Evolutionary conservation across 2,113 vertebrate genomes (phyloP).

Genomic region (Ictalurus furcatus): DNA sequence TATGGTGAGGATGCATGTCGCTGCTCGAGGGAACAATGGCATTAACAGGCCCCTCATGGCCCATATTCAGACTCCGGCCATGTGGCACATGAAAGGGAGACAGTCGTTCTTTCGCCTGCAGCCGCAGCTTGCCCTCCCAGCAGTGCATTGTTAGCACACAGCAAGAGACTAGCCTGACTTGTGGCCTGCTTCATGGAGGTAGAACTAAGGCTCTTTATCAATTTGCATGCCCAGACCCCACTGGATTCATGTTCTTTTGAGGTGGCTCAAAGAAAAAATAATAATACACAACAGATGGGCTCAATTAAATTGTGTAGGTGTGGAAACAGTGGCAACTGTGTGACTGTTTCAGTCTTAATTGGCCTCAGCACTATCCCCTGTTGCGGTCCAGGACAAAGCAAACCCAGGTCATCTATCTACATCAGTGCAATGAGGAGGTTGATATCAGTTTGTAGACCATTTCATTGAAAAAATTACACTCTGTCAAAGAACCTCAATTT

Average conservation of each 20-base stretch:
- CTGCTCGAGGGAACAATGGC: constrained; percentile 77
- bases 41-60: constrained; percentile 82
- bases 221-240: constrained; percentile 74
- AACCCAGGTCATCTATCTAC: not conserved
- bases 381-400: constrained; percentile 30
- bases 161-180: constrained; percentile 79
- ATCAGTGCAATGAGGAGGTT: not conserved
- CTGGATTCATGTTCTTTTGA: constrained; percentile 51
- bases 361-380: constrained; percentile 17
- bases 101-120: constrained; percentile 60
- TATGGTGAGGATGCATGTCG: constrained; percentile 72
- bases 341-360: constrained; percentile 36
- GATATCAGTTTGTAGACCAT: not conserved
- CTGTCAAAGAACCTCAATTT: not conserved
- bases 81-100: constrained; percentile 84
- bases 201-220: constrained; percentile 74
- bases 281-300: constrained; percentile 82
- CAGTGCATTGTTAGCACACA: constrained; percentile 83
- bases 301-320: constrained; percentile 77
- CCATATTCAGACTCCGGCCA: constrained; percentile 79
- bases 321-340: constrained; percentile 37
- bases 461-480: not conserved
- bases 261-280: constrained; percentile 58
- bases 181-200: constrained; percentile 76
- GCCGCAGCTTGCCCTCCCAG: constrained; percentile 69